Evolutionary conservation across 1,140 invertebrate genomes (phyloP).

Genomic region (Hycleus phaleratus): DNA sequence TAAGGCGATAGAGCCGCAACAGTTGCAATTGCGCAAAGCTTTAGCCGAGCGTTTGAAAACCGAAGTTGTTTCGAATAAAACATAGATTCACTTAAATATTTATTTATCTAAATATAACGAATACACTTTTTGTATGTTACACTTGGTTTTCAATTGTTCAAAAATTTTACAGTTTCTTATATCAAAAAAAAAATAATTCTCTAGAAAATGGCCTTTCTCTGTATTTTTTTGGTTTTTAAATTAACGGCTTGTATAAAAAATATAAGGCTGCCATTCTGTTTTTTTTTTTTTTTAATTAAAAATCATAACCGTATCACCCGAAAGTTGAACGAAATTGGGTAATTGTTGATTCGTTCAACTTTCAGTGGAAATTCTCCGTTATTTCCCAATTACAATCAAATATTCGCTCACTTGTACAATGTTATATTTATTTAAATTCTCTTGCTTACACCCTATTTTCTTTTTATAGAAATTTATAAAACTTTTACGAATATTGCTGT

Average conservation of each 20-base stretch:
- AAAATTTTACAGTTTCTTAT: constrained; percentile 34
- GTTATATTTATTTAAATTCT: not conserved
- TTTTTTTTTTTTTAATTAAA: constrained; percentile 19
- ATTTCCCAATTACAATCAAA: not conserved
- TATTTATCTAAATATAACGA: constrained; percentile 42
- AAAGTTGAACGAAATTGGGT: constrained; percentile 7
- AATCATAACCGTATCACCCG: not conserved
- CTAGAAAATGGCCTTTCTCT: constrained; percentile 28
- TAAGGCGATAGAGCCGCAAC: constrained; percentile 46
- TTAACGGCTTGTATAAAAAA: constrained; percentile 33
- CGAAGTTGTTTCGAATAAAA: constrained; percentile 54
- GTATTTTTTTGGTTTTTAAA: constrained; percentile 18
- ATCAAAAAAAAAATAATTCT: constrained; percentile 24
- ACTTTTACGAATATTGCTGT: constrained; percentile 7
- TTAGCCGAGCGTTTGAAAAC: constrained; percentile 74
- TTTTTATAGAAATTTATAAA: no score
- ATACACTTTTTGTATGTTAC: constrained; percentile 39
- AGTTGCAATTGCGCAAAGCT: constrained; percentile 68
- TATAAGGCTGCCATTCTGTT: constrained; percentile 28
- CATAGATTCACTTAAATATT: constrained; percentile 31
- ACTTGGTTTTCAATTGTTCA: constrained; percentile 28
- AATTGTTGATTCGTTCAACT: constrained; percentile 3
- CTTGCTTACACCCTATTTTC: no score
- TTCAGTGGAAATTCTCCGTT: not conserved
- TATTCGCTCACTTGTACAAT: constrained; percentile 21